Conservation (phyloP, 2,888 invertebrate genomes). For the Drosophila anomelani region DNA sequence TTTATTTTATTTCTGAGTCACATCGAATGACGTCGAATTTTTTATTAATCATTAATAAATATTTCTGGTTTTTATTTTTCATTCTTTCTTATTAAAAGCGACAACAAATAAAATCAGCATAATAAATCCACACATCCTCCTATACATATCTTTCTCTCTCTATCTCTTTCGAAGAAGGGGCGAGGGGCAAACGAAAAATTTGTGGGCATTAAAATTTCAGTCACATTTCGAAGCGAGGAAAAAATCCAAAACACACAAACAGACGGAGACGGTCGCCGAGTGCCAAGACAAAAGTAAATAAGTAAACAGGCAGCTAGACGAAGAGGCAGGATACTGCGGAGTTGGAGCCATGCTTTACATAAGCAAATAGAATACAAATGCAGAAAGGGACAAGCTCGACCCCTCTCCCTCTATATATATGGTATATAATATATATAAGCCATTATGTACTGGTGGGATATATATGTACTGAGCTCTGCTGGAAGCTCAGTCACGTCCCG, state of each 20-base stretch:
- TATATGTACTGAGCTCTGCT: slow-evolving; percentile 25
- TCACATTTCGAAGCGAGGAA: slow-evolving; percentile 71
- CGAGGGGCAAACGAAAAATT: slow-evolving; percentile 29
- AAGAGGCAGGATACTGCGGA: slow-evolving; percentile 36
- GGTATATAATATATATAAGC: slow-evolving; percentile 3
- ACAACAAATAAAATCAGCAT: slow-evolving; percentile 66
- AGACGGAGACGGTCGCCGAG: slow-evolving; percentile 36
- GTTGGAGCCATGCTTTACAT: slow-evolving; percentile 65
- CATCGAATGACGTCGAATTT: slow-evolving; percentile 15
- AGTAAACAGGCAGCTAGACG: slow-evolving; percentile 60
- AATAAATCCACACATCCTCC: slow-evolving; percentile 63
- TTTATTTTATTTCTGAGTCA: slow-evolving; percentile 51
- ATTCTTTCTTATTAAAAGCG: slow-evolving; percentile 66
- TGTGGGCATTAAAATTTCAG: slow-evolving; percentile 74
- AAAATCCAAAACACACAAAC: slow-evolving; percentile 52
- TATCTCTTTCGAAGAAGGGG: slow-evolving; percentile 3
- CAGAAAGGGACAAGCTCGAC: slow-evolving; percentile 53
- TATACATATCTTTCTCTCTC: neutral
- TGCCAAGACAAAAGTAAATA: slow-evolving; percentile 70
- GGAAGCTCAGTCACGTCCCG: slow-evolving; percentile 72
- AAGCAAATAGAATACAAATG: slow-evolving; percentile 70
- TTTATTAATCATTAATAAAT: slow-evolving; percentile 63
- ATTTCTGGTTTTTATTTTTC: slow-evolving; percentile 21
- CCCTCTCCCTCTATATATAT: neutral
- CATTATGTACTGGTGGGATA: slow-evolving; percentile 22